Evolutionary conservation across 2,113 vertebrate genomes (phyloP), one percentile per base, ranked within the genome.

Genomic region (Scopus umbretta): DNA sequence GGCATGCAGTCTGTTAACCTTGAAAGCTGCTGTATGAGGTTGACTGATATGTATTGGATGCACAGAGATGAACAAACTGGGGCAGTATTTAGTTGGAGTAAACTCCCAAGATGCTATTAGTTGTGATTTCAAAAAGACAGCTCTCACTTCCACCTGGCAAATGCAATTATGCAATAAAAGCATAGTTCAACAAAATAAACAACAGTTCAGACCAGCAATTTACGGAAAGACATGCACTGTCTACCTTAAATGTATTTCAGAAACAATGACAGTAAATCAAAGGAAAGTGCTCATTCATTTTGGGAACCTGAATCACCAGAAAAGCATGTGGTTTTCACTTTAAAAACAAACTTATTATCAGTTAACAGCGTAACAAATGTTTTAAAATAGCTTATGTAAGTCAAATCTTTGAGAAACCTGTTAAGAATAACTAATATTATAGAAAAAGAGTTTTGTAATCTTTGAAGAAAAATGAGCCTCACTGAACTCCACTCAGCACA

Each of bases 111-210:
- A 75, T 11, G 16, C 52, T 29, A 80, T 94, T 91, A 96, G 80
- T 86, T 79, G 40, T 52, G 20, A 91, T 94, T 94, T 94, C 66
- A 92, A 30, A 74, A 63, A 79, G 83, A 71, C 86, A 94, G 73
- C 66, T 84, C 66, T 94, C 70, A 52, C 74, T 88, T 88, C 65
- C 80, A 94, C 83, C 80, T 87, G 66, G 76, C 65, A 95, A 95
- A 84, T 42, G 73, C 73, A 94, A 83, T 90, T 86, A 88, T 68
- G 80, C 73, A 71, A 79, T 16, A 45, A 68, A 93, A 84, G 55
- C 0, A 2, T 40, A 81, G 73, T 81, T 89, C 61, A 78, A 75
- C 68, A 96, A 92, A 95, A 91, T 38, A 86, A 94, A 94, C 76
- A 95, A 52, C 73, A 87, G 70, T 49, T 92, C 92, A 85, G 78